Evolutionary conservation across 2,888 invertebrate species (phyloP).

Genomic region (Campaea margaritaria): DNA sequence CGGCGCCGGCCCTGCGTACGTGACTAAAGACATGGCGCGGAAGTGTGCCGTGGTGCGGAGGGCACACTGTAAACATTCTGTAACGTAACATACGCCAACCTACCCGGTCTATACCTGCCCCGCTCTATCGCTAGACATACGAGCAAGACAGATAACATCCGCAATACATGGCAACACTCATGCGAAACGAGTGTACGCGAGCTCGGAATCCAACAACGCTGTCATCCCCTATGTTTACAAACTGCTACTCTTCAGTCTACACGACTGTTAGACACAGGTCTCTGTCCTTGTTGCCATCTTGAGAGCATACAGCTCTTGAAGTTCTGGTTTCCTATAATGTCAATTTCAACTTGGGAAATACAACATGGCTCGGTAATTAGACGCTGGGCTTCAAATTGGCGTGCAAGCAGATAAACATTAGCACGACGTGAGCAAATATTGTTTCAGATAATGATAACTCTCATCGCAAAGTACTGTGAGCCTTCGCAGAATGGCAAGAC

Average conservation of each 20-base stretch:
- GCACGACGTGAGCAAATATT: slow-evolving; percentile 12
- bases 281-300: slow-evolving; percentile 15
- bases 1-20: slow-evolving; percentile 70
- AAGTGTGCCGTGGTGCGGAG: slow-evolving; percentile 43
- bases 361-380: slow-evolving; percentile 26
- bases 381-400: slow-evolving; percentile 21
- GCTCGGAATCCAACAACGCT: slow-evolving; percentile 63
- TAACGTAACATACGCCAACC: slow-evolving; percentile 28
- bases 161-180: too few species aligned
- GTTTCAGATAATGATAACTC: slow-evolving; percentile 4
- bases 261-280: slow-evolving; percentile 44
- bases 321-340: slow-evolving; percentile 25
- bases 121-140: slow-evolving; percentile 18
- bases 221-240: slow-evolving; percentile 64
- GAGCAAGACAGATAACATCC: slow-evolving; percentile 29
- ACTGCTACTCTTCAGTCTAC: slow-evolving; percentile 47
- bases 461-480: background rate
- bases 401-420: slow-evolving; percentile 13
- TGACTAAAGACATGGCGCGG: slow-evolving; percentile 76
- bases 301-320: slow-evolving; percentile 19
- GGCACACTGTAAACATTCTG: slow-evolving; percentile 66
- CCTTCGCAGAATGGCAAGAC: too few species aligned
- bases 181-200: background rate
- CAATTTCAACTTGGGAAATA: slow-evolving; percentile 25
- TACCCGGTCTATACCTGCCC: slow-evolving; percentile 20